Base-by-base conservation (phyloP, 2,888 invertebrate genomes). In the Zonitis immaculata region DNA sequence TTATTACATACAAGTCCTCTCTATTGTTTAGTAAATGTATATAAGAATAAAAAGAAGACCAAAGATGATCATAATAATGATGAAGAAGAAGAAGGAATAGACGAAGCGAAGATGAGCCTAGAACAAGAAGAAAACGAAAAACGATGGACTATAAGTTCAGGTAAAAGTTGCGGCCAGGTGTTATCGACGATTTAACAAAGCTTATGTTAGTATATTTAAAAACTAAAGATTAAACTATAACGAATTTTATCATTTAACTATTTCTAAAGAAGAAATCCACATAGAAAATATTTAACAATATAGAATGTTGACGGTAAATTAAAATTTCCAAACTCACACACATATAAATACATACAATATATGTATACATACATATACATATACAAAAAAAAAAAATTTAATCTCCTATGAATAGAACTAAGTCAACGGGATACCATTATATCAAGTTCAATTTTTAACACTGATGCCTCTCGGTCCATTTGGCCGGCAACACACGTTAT, bases 1-100 rank as follows among this genome's bases (percentile, higher is more conserved):
- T 75, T 75, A 75, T 75, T 75, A 74, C 64, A 54, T 75, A 74
- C 65, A 54, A 61, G 70, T 69, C 62, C 69, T 66, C 67, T 68
- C 73, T 70, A 74, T 76, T 74, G 74, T 74, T 71, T 70, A 66
- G 70, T 74, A 57, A 73, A 69, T 35, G 35, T 39, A 39, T 39
- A n/a, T n/a, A 18, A 39, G 6, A 68, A 70, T 72, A 61, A 18
- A 18, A 39, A 39, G 18, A 39, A 9, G 9, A 39, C 16, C 9
- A 18, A 8, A 18, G 18, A 39, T 9, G 39, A 20, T 18, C 16
- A 39, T 39, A 16, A 39, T 35, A 2, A 16, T 35, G 14, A 35
- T 35, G 18, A 39, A 18, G 39, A 11, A 39, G 39, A 18, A 39
- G 35, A 35, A 18, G 39, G 18, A 8, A 7, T 6, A 5, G 8